Base-by-base conservation (phyloP, 2,113 vertebrate genomes). In the Aphyosemion australe region DNA sequence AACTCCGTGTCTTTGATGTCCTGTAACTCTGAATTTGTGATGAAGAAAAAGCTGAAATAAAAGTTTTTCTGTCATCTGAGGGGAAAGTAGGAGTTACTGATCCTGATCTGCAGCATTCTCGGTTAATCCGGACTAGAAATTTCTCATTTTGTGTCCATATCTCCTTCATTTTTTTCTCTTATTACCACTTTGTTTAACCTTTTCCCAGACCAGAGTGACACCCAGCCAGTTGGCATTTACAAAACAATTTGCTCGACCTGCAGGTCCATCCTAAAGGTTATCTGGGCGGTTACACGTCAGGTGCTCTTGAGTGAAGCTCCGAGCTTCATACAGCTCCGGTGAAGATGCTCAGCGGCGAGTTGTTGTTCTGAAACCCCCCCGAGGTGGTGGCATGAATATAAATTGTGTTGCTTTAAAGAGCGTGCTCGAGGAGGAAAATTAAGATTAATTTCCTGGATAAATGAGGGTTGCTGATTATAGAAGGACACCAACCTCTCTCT, bases 361-460 rank as follows among this genome's bases (percentile, higher is more conserved):
- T 75, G 76, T 76, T 80, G 68, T 76, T 75, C 37, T 61, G 51
- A 6, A 70, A 72, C 69, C 42, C 51, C 62, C 80, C 78, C 0
- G 49, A 84, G 79, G 79, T 72, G 56, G 46, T 34, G 48, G 41
- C 68, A 58, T 72, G 74, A 84, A 78, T 85, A 76, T 67, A 65
- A 82, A 83, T 61, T n/a, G 34, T 45, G 46, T 41, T 42, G 60
- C 72, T 67, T 61, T 83, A 74, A 76, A 69, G 26, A 70, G 53
- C 48, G 55, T 45, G 64, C 64, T 72, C 32, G 61, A 61, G 61
- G 65, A 78, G 55, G 9, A 61, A 84, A 70, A 84, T 79, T 78
- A 67, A 78, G 69, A 85, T 81, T 68, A 67, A 83, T 78, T 78
- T 77, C 69, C 82, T 65, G 61, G 64, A 69, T 78, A 86, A 83